phyloP scores from a whole-genome alignment of 2,888 invertebrate genomes.

The Shargacucullia verbasci region DNA sequence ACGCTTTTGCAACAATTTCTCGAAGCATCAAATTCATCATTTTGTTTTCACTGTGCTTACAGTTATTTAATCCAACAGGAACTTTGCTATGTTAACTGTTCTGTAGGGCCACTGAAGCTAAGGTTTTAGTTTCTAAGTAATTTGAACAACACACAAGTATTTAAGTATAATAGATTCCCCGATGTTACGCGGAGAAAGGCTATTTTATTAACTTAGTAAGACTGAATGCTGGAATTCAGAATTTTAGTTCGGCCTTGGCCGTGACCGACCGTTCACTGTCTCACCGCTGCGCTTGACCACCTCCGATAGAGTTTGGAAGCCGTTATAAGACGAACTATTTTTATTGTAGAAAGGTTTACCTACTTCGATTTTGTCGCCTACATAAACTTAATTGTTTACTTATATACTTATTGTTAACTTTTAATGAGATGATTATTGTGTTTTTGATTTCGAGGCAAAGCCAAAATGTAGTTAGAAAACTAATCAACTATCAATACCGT shows the following conservation, averaged over 20 bases:
- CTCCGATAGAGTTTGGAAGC: slow-evolving; percentile 62
- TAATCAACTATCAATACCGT: slow-evolving; percentile 15
- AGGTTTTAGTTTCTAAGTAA: slow-evolving; percentile 7
- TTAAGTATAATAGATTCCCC: slow-evolving; percentile 54
- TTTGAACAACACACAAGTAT: slow-evolving; percentile 47
- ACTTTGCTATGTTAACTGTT: slow-evolving; percentile 22
- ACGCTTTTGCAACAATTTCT: slow-evolving; percentile 80
- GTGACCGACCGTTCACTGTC: slow-evolving; percentile 86
- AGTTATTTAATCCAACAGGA: slow-evolving; percentile 42
- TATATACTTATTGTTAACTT: slow-evolving; percentile 34
- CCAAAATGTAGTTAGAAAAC: slow-evolving; percentile 20
- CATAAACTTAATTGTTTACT: slow-evolving; percentile 9
- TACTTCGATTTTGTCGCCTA: slow-evolving; percentile 28
- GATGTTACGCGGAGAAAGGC: slow-evolving; percentile 64
- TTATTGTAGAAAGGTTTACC: slow-evolving; percentile 53
- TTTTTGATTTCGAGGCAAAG: slow-evolving; percentile 25
- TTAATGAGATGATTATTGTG: slow-evolving; percentile 33
- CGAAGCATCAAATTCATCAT: slow-evolving; percentile 81
- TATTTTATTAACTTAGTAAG: slow-evolving; percentile 65
- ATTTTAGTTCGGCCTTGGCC: slow-evolving; percentile 82
- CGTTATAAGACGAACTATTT: slow-evolving; percentile 62
- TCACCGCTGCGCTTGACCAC: slow-evolving; percentile 77
- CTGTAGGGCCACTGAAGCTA: slow-evolving; percentile 23
- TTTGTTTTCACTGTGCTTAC: slow-evolving; percentile 70
- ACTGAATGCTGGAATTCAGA: slow-evolving; percentile 59